Evolutionary conservation across 1,140 invertebrate species (phyloP).

Genomic region (Drosophila lini): DNA sequence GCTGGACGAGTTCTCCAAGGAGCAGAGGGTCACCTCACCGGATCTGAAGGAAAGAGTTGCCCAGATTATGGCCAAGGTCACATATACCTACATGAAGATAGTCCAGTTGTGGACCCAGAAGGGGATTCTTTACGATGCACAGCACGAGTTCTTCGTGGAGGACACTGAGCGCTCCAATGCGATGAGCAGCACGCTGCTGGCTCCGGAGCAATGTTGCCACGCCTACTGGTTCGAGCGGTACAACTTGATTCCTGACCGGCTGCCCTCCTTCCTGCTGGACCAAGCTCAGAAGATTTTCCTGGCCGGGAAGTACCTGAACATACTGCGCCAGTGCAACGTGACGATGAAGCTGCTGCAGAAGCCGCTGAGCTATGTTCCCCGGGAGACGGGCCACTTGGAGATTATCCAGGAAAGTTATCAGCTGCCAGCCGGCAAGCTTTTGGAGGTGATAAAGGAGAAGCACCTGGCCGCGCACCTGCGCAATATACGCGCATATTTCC

Average conservation of each 20-base stretch:
- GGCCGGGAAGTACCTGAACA: conserved; percentile 67
- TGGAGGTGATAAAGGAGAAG: conserved; percentile 40
- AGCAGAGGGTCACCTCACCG: conserved; percentile 14
- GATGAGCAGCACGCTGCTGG: conserved; percentile 55
- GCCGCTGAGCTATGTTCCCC: conserved; percentile 34
- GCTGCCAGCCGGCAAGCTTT: conserved; percentile 52
- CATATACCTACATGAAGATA: conserved; percentile 65
- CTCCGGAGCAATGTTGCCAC: conserved; percentile 57
- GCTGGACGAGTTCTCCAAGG: conserved; percentile 32
- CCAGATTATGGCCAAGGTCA: conserved; percentile 22
- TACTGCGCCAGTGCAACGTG: conserved; percentile 64
- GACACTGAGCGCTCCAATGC: conserved; percentile 37
- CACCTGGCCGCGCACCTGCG: conserved; percentile 38
- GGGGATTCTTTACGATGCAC: conserved; percentile 53
- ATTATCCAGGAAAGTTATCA: conserved; percentile 50
- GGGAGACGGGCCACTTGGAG: conserved; percentile 13
- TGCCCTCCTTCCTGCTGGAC: conserved; percentile 49
- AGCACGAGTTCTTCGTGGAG: conserved; percentile 61
- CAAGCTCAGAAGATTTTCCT: conserved; percentile 34
- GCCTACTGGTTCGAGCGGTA: conserved; percentile 59
- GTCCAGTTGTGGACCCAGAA: conserved; percentile 71
- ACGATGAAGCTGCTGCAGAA: conserved; percentile 48
- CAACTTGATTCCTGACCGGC: conserved; percentile 20
- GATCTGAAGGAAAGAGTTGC: conserved; percentile 21
- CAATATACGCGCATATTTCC: conserved; percentile 44